phyloP scores from a whole-genome alignment of 2,888 invertebrate species.

The Clostera curtula region DNA sequence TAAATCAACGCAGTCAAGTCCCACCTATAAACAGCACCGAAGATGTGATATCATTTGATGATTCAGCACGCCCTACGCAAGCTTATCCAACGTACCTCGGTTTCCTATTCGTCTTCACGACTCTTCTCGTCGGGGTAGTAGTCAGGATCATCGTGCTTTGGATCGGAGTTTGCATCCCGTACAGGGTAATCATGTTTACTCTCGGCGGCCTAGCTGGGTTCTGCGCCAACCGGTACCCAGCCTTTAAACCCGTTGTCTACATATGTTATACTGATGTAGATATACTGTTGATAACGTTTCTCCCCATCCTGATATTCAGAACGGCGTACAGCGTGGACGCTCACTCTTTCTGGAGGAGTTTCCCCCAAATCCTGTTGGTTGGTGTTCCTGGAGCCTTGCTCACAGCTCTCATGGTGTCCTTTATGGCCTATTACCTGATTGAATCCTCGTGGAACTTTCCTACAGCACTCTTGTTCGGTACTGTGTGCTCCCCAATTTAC shows the following conservation, averaged over 20 bases:
- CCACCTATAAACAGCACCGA: neutral
- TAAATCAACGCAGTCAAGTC: too few species aligned
- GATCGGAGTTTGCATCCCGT: slow-evolving; percentile 45
- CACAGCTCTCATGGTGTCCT: slow-evolving; percentile 45
- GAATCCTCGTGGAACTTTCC: slow-evolving; percentile 51
- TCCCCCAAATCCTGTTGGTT: slow-evolving; percentile 53
- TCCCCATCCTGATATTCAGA: slow-evolving; percentile 54
- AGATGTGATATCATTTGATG: slow-evolving; percentile 17
- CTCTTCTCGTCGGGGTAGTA: slow-evolving; percentile 46
- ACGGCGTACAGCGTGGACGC: slow-evolving; percentile 56
- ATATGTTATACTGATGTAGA: slow-evolving; percentile 54
- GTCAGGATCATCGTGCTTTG: slow-evolving; percentile 49
- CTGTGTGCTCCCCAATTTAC: slow-evolving; percentile 57
- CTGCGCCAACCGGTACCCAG: slow-evolving; percentile 42
- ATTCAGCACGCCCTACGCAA: slow-evolving; percentile 31
- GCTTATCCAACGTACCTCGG: slow-evolving; percentile 45
- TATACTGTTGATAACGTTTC: slow-evolving; percentile 36
- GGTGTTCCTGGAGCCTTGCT: slow-evolving; percentile 49
- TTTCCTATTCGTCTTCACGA: slow-evolving; percentile 47
- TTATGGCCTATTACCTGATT: slow-evolving; percentile 54
- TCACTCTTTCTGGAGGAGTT: slow-evolving; percentile 56
- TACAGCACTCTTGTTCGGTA: slow-evolving; percentile 49
- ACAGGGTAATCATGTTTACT: slow-evolving; percentile 55
- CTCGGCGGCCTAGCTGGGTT: slow-evolving; percentile 52
- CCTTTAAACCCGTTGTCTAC: slow-evolving; percentile 44